Evolutionary conservation across 2,113 vertebrate genomes (phyloP).

Genomic region (Hemicordylus capensis): DNA sequence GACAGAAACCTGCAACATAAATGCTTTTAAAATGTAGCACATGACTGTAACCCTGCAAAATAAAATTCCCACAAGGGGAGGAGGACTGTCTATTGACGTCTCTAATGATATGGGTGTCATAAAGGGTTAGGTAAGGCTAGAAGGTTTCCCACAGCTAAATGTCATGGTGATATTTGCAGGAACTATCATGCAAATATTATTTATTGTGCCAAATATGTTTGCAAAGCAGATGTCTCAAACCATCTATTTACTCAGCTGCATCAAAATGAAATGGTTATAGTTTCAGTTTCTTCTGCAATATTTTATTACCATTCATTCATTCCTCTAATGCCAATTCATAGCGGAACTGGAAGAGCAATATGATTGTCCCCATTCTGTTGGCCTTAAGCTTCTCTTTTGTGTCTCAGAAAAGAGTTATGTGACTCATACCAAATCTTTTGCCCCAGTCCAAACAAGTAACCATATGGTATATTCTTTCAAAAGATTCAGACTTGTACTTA

Average conservation of each 20-base stretch:
- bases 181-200: constrained; percentile 58
- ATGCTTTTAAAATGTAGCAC: constrained; percentile 28
- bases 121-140: constrained; percentile 56
- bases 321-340: constrained; percentile 14
- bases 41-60: neutral
- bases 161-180: constrained; percentile 63
- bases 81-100: neutral
- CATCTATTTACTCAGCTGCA: constrained; percentile 51
- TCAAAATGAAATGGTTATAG: constrained; percentile 50
- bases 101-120: constrained; percentile 2
- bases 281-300: constrained; percentile 47
- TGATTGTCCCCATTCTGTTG: neutral
- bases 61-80: neutral
- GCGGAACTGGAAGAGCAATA: neutral
- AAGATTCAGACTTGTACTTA: neutral
- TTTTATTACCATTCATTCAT: constrained; percentile 19
- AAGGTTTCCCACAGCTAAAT: constrained; percentile 60
- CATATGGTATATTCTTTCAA: neutral
- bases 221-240: constrained; percentile 60
- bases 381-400: constrained; percentile 4
- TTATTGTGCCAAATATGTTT: constrained; percentile 68
- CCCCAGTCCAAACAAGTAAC: neutral
- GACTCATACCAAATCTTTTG: accelerated
- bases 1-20: constrained; percentile 20
- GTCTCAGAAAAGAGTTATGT: accelerated